Percentiles rank a stretch among this genome's conserved stretches.
Evolutionary conservation across 2,797 vertebrate genomes (phyloP).

Genomic region (Periophthalmus magnuspinnatus): DNA sequence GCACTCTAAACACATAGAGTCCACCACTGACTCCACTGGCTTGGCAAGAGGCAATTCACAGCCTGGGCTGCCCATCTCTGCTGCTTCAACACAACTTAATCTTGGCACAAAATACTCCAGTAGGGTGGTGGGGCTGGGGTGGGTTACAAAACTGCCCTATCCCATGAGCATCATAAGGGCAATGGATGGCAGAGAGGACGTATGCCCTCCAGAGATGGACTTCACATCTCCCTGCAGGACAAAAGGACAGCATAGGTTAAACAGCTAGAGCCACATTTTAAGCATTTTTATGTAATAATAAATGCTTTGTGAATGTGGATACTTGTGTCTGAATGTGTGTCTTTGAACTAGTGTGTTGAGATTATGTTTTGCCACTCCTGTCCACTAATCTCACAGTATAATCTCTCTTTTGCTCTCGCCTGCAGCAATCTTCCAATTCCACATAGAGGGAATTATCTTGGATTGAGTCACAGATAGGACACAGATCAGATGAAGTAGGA

Average conservation of each 20-base stretch:
- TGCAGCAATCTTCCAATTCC: conserved; percentile 79
- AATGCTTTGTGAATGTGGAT: conserved; percentile 62
- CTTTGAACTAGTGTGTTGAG: conserved; percentile 50
- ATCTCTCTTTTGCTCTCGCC: conserved; percentile 80
- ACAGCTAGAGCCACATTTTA: conserved; percentile 60
- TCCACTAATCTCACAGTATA: conserved; percentile 81
- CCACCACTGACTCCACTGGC: conserved; percentile 84
- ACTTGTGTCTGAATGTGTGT: conserved; percentile 44
- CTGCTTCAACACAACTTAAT: conserved; percentile 50
- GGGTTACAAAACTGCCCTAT: conserved; percentile 63
- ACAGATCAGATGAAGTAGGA: conserved; percentile 70
- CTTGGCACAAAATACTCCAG: conserved; percentile 70
- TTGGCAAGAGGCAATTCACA: conserved; percentile 81
- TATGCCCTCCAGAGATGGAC: conserved; percentile 69
- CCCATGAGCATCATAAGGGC: conserved; percentile 69
- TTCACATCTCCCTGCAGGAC: conserved; percentile 74
- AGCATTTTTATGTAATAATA: conserved; percentile 54
- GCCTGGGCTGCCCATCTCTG: conserved; percentile 87
- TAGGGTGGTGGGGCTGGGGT: conserved; percentile 50
- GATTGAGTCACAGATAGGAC: conserved; percentile 74
- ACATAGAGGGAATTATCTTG: conserved; percentile 78
- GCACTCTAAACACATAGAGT: conserved; percentile 90
- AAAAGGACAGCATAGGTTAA: conserved; percentile 55
- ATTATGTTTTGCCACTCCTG: conserved; percentile 77
- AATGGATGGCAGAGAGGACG: conserved; percentile 67